A percentile compares a stretch with the other conserved stretches of the same genome.
phyloP scores from a whole-genome alignment of 2,888 invertebrate genomes.

The Sclerodermus sp. region DNA sequence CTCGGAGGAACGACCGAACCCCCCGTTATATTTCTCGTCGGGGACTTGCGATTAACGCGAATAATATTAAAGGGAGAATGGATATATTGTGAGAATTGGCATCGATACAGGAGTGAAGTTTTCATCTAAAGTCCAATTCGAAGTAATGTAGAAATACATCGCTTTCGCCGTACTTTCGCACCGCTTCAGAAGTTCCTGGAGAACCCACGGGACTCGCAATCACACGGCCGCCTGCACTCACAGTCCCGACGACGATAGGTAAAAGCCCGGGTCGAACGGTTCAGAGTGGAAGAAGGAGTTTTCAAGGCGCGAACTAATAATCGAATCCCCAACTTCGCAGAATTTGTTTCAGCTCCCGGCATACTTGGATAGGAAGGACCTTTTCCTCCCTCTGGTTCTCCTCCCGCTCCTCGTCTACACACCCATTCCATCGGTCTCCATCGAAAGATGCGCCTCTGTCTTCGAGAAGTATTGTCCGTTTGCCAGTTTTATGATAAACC shows the following conservation, averaged over 20 bases:
- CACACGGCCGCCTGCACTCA: slow-evolving; percentile 28
- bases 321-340: slow-evolving; percentile 32
- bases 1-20: too few relatives aligned
- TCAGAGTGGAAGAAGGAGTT: slow-evolving; percentile 9
- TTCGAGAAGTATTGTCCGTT: too few relatives aligned
- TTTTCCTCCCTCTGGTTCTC: slow-evolving; percentile 1
- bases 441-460: too few relatives aligned
- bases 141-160: not conserved
- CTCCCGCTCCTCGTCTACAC: not conserved
- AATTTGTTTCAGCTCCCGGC: slow-evolving; percentile 24
- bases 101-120: not conserved
- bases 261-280: slow-evolving; percentile 19
- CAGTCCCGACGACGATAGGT: slow-evolving; percentile 22
- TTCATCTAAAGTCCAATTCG: not conserved
- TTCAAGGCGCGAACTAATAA: slow-evolving; percentile 37
- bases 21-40: too few relatives aligned
- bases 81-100: too few relatives aligned
- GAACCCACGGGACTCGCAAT: slow-evolving; percentile 18
- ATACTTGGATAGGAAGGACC: slow-evolving; percentile 19
- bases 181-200: slow-evolving; percentile 7
- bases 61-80: too few relatives aligned
- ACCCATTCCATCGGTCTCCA: too few relatives aligned
- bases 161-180: not conserved
- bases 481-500: too few relatives aligned
- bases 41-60: too few relatives aligned